phyloP scores from a whole-genome alignment of 2,797 vertebrate genomes.

The Acomys russatus region DNA sequence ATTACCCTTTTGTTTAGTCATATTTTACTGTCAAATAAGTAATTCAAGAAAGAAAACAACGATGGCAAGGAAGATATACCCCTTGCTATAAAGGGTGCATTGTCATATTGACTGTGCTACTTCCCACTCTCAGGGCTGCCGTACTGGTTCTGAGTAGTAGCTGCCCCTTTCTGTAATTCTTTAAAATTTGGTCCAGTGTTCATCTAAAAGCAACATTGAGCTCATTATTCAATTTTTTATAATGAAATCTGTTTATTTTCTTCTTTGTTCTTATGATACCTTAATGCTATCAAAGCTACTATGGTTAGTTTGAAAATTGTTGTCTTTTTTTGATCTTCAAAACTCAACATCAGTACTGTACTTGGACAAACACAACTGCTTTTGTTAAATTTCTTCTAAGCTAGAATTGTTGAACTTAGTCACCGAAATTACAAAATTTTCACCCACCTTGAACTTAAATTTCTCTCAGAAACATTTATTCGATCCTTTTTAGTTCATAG shows the following conservation, averaged over 20 bases:
- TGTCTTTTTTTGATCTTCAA: neutral
- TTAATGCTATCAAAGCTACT: neutral
- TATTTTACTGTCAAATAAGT: neutral
- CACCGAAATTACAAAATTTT: conserved; percentile 57
- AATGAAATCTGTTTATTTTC: neutral
- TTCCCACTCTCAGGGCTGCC: neutral
- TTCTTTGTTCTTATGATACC: neutral
- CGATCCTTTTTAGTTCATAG: conserved; percentile 42
- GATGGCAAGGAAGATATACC: neutral
- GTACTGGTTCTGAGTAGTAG: neutral
- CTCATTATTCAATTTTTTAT: neutral
- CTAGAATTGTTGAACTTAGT: conserved; percentile 28
- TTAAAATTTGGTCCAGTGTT: conserved; percentile 21
- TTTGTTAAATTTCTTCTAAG: neutral
- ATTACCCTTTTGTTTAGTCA: conserved; percentile 18
- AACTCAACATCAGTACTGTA: neutral
- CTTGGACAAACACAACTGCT: neutral
- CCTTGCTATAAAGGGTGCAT: neutral
- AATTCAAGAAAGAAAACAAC: neutral
- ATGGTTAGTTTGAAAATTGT: neutral
- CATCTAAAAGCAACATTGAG: neutral
- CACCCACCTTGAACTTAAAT: conserved; percentile 59
- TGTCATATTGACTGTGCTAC: neutral
- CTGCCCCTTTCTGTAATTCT: neutral
- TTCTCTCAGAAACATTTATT: conserved; percentile 45